Conservation (phyloP, 2,888 invertebrate species). For the Ormyrus rosae region DNA sequence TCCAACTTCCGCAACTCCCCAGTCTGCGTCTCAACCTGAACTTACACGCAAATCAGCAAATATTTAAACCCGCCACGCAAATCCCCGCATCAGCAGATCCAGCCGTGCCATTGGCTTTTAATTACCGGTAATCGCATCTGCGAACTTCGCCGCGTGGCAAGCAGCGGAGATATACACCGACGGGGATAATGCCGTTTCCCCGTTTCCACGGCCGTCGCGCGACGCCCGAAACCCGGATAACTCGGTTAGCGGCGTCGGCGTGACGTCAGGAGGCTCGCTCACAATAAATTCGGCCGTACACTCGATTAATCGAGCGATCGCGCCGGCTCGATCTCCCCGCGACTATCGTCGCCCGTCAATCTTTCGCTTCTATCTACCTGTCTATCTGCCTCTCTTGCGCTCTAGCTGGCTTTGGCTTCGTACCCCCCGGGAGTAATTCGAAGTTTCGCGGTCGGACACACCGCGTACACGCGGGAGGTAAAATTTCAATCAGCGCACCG, state of each 20-base stretch:
- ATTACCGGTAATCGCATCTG: too few relatives aligned
- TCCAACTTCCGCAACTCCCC: too few relatives aligned
- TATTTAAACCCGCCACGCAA: too few relatives aligned
- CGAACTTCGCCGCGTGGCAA: too few relatives aligned
- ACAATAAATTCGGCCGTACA: not conserved
- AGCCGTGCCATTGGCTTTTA: too few relatives aligned
- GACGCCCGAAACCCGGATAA: too few relatives aligned
- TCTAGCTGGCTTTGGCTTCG: not conserved
- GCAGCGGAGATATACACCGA: too few relatives aligned
- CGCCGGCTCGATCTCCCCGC: not conserved
- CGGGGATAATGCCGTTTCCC: too few relatives aligned
- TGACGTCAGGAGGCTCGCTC: not conserved
- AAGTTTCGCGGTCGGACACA: conserved; percentile 2
- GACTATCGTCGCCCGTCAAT: conserved; percentile 43
- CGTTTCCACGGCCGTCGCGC: too few relatives aligned
- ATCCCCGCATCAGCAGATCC: too few relatives aligned
- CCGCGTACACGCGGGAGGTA: not conserved
- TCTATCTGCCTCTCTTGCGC: not conserved
- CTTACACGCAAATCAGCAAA: too few relatives aligned
- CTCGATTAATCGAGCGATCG: conserved; percentile 20
- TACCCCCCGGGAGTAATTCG: conserved; percentile 2
- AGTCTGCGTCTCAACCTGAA: too few relatives aligned
- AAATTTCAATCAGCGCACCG: conserved; percentile 18
- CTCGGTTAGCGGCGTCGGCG: not conserved
- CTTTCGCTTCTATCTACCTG: not conserved